These are phyloP conservation scores for Nudaria mundana DNA, from an alignment of 2,888 invertebrate genomes.

Conservation along the genomic window DNA sequence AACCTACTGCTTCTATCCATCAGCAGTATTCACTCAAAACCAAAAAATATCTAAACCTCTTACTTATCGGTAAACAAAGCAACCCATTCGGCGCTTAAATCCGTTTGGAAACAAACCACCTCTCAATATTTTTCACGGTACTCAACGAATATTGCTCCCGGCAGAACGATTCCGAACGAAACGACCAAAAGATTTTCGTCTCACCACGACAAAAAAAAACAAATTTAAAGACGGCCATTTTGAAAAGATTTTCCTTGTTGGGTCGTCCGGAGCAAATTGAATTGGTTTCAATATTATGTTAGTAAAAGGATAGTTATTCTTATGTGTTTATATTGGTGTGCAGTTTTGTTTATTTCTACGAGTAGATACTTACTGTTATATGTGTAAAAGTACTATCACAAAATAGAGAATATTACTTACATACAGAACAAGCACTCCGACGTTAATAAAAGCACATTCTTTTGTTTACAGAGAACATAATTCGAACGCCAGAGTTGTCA, in stretches of 20 bases:
- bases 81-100: slow-evolving; percentile 30
- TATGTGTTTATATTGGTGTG: not conserved
- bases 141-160: slow-evolving; percentile 55
- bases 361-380: not conserved
- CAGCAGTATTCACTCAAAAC: too few species aligned
- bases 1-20: too few species aligned
- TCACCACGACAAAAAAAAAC: slow-evolving; percentile 44
- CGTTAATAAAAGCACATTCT: too few species aligned
- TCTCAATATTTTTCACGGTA: slow-evolving; percentile 55
- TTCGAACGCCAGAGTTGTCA: too few species aligned
- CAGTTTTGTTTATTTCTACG: not conserved
- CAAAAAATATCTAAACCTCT: not conserved
- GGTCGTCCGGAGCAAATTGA: slow-evolving; percentile 7
- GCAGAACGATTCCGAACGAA: slow-evolving; percentile 46
- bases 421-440: too few species aligned
- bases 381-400: too few species aligned
- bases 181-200: slow-evolving; percentile 45
- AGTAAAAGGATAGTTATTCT: slow-evolving; percentile 11
- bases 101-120: slow-evolving; percentile 45
- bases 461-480: too few species aligned
- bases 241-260: slow-evolving; percentile 18
- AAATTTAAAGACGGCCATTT: slow-evolving; percentile 29
- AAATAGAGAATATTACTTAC: too few species aligned
- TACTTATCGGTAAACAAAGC: slow-evolving; percentile 21
- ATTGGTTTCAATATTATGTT: slow-evolving; percentile 19